Conservation (phyloP, 23 tunicate genomes). For the Halocynthia aurantium region DNA sequence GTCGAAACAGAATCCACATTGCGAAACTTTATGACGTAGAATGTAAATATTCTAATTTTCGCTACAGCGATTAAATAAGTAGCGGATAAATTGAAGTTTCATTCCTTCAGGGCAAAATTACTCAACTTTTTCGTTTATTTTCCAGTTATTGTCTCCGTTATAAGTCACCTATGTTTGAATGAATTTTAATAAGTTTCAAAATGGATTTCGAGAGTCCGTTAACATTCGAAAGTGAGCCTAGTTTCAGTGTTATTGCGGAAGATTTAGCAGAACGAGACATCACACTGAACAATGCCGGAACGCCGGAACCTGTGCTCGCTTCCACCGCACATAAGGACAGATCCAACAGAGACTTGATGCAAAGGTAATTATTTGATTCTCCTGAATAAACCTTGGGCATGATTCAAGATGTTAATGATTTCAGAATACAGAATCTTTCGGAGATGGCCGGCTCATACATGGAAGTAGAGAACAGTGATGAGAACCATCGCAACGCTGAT, state of each 20-base stretch:
- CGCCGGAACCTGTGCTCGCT: conserved; percentile 16
- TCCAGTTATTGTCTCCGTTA: no score
- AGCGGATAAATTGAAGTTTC: no score
- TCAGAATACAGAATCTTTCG: conserved; percentile 14
- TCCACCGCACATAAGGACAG: conserved; percentile 21
- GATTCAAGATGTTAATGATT: background rate
- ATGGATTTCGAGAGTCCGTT: conserved; percentile 2
- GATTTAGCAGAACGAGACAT: conserved; percentile 10
- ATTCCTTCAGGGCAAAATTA: no score
- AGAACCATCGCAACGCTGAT: background rate
- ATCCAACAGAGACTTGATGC: background rate
- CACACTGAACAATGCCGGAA: background rate
- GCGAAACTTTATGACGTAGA: no score
- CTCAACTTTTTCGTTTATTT: no score
- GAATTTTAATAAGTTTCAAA: background rate
- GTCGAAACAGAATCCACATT: no score
- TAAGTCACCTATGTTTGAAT: no score
- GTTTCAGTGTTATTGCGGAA: background rate
- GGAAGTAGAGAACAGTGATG: conserved; percentile 14
- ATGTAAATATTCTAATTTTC: no score
- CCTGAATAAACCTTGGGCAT: background rate
- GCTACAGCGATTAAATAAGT: no score
- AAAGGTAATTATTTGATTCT: background rate
- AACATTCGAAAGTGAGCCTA: background rate
- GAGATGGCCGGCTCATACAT: conserved; percentile 31